Evolutionary conservation across 2,113 vertebrate species (phyloP), one percentile per base, ranked within the genome.

Genomic region (Felis chaus): DNA sequence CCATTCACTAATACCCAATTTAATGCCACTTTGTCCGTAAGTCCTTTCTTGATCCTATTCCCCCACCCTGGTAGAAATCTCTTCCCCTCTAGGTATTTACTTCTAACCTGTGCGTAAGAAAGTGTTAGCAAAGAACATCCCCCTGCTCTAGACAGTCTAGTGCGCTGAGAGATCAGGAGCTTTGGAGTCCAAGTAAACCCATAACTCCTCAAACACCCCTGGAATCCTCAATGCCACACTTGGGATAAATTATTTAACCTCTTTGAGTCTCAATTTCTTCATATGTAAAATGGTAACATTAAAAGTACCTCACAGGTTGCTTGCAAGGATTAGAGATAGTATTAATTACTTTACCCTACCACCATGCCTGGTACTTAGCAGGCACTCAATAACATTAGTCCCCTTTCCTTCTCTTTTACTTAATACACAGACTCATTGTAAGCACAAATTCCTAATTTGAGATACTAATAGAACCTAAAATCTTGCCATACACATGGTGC

Each of bases 381-480:
- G 33, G n/a, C 3, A 61, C 53, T 94, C n/a, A 7, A 31, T 57
- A 91, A 82, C 45, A 80, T 66, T 82, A 81, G 89, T 73, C 6
- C 45, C 45, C 18, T 81, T 87, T 94, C 74, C n/a, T 95, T 91
- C 41, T 78, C 57, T 92, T 94, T 81, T 48, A 57, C 15, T 33
- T 90, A 33, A 57, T 36, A 83, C 25, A 71, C 9, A 88, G 31
- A 27, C 61, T 96, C 45, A 63, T 0, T 80, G 27, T 95, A 95
- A 89, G 86, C n/a, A 96, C 23, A 94, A 39, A 90, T 10, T 31
- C 55, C 82, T 66, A 33, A 91, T 89, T 63, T 95, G 88, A 95
- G 79, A 61, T 29, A 45, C 23, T 91, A 27, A 91, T 0, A 91
- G 76, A 96, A 94, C 50, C 39, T 71, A 41, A 12, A 27, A 57